These are phyloP conservation scores for Eupithecia centaureata DNA, from an alignment of 2,888 invertebrate species.

Conservation along the genomic window DNA sequence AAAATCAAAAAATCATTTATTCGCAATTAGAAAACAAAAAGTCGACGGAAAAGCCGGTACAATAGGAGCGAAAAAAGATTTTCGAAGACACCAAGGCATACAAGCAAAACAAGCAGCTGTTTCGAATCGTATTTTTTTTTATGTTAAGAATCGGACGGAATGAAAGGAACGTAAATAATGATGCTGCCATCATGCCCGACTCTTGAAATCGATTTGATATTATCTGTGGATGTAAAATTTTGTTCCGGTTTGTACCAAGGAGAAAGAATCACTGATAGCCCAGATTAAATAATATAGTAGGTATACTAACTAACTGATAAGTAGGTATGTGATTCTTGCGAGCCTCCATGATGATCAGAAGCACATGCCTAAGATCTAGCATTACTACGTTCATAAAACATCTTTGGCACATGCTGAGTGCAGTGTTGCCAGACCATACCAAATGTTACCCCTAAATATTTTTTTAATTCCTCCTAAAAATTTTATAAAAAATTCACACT, in stretches of 20 bases:
- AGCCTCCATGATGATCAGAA: too few relatives aligned
- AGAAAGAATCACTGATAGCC: too few relatives aligned
- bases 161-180: background rate
- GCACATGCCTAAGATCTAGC: too few relatives aligned
- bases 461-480: too few relatives aligned
- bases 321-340: too few relatives aligned
- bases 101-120: constrained; percentile 1
- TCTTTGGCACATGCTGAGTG: too few relatives aligned
- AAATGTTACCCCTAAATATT: too few relatives aligned
- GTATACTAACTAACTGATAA: too few relatives aligned
- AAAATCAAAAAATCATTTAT: background rate
- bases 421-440: too few relatives aligned
- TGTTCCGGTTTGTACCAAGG: background rate
- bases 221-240: background rate
- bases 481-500: too few relatives aligned
- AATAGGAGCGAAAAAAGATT: constrained; percentile 49
- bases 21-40: background rate
- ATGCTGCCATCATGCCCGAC: background rate
- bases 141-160: background rate
- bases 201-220: background rate
- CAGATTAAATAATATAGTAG: too few relatives aligned
- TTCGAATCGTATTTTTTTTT: background rate
- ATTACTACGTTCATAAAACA: too few relatives aligned
- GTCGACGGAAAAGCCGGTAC: constrained; percentile 52
- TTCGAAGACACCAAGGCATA: background rate